Evolutionary conservation across 2,888 invertebrate species (phyloP).

Genomic region (Hemistola chrysoprasaria): DNA sequence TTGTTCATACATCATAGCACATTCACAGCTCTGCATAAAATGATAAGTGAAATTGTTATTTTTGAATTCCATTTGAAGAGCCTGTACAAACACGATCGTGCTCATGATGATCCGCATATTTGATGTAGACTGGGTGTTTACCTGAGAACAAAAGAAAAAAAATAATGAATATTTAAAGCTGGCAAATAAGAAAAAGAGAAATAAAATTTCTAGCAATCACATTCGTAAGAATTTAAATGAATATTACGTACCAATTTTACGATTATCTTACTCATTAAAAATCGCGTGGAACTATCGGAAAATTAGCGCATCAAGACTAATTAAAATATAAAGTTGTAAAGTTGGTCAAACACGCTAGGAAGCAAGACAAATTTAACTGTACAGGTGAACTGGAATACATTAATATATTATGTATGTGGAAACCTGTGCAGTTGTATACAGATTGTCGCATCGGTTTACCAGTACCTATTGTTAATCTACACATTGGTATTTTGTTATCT

Average conservation of each 20-base stretch:
- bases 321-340: too few relatives aligned
- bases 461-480: too few relatives aligned
- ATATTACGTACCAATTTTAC: too few relatives aligned
- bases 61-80: constrained; percentile 8
- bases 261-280: too few relatives aligned
- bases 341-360: too few relatives aligned
- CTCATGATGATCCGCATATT: constrained; percentile 1
- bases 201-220: constrained; percentile 13
- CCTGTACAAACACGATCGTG: constrained; percentile 22
- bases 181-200: constrained; percentile 5
- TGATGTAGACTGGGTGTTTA: constrained; percentile 19
- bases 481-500: too few relatives aligned
- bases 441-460: too few relatives aligned
- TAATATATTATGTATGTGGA: too few relatives aligned
- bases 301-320: too few relatives aligned
- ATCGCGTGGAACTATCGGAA: too few relatives aligned
- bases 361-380: neutral
- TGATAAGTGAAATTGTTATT: constrained; percentile 13
- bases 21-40: constrained; percentile 5
- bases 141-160: constrained; percentile 34
- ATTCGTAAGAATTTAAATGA: constrained; percentile 25
- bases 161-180: constrained; percentile 10
- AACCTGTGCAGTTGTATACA: too few relatives aligned
- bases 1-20: constrained; percentile 9
- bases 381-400: too few relatives aligned